Evolutionary conservation across 2,113 vertebrate species (phyloP).

Genomic region (Edolisoma coerulescens): DNA sequence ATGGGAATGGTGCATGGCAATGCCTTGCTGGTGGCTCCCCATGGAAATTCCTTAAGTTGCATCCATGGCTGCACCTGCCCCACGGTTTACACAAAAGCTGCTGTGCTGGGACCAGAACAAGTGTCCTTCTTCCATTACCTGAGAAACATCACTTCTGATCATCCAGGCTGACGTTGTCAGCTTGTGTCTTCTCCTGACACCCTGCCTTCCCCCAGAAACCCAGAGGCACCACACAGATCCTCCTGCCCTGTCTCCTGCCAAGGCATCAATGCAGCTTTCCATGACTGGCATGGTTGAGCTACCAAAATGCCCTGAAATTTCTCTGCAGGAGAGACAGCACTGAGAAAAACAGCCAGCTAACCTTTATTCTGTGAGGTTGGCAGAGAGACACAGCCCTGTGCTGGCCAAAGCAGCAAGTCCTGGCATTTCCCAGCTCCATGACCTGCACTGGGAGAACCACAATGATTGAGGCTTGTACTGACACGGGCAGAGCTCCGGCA

Average conservation of each 20-base stretch:
- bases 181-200: background rate
- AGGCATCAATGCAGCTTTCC: background rate
- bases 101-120: background rate
- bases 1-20: background rate
- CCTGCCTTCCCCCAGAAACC: background rate
- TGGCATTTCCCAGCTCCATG: background rate
- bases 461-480: background rate
- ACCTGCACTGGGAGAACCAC: background rate
- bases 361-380: background rate
- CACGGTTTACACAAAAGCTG: background rate
- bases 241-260: background rate
- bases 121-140: fast-evolving
- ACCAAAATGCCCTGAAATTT: background rate
- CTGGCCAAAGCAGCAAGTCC: conserved; percentile 12
- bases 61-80: fast-evolving
- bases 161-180: background rate
- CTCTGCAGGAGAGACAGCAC: background rate
- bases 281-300: background rate
- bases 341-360: background rate
- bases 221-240: background rate
- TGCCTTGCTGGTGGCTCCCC: background rate
- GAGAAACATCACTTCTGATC: background rate
- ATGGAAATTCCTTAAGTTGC: background rate
- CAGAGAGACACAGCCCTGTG: background rate
- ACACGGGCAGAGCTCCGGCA: background rate